These are phyloP conservation scores for Labeo catla DNA, from an alignment of 2,113 vertebrate genomes.

Conservation along the genomic window DNA sequence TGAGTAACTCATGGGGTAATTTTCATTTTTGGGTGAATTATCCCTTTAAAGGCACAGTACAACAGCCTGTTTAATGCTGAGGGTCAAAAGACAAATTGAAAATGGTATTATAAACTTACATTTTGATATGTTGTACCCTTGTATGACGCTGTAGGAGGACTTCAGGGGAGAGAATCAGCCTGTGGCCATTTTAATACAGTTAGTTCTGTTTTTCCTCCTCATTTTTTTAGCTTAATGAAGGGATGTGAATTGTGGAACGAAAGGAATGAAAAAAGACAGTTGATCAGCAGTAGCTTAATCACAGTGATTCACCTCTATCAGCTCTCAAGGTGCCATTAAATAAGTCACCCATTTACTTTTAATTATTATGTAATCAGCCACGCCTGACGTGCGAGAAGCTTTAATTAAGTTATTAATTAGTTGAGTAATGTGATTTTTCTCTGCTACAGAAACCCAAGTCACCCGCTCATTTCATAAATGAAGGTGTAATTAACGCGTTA, in stretches of 20 bases:
- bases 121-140: background rate
- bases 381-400: conserved; percentile 72
- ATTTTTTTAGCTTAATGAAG: background rate
- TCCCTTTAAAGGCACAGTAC: background rate
- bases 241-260: background rate
- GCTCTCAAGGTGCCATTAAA: conserved; percentile 77
- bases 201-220: background rate
- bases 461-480: conserved; percentile 58
- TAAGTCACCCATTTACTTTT: conserved; percentile 77
- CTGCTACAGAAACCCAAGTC: conserved; percentile 65
- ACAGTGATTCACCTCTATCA: conserved; percentile 48
- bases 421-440: conserved; percentile 76
- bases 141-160: background rate
- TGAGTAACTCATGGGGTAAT: too few relatives aligned
- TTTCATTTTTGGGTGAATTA: too few relatives aligned
- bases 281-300: conserved; percentile 39
- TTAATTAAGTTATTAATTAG: conserved; percentile 83
- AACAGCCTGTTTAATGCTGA: background rate
- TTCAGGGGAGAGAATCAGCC: background rate
- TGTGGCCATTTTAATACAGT: conserved; percentile 6
- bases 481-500: conserved; percentile 54
- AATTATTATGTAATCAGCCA: conserved; percentile 80
- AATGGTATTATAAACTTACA: background rate
- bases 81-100: background rate
- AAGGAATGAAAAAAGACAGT: conserved; percentile 5